These are phyloP conservation scores for Gymnosoma rotundatum DNA, from an alignment of 2,888 invertebrate genomes.

Conservation along the genomic window DNA sequence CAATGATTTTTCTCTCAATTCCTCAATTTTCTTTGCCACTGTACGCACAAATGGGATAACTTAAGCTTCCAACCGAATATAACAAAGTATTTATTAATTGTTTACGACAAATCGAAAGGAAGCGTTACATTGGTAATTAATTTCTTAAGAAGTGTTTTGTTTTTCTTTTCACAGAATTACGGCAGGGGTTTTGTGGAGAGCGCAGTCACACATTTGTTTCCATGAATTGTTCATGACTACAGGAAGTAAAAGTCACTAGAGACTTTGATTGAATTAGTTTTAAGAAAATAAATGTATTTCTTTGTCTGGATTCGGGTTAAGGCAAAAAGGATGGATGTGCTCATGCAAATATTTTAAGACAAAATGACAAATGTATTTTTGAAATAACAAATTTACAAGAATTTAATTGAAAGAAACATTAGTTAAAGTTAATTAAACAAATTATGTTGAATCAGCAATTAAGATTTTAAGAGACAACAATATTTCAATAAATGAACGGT, in stretches of 20 bases:
- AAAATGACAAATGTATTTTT: conserved; percentile 63
- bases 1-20: not conserved
- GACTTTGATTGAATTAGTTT: conserved; percentile 68
- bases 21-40: not conserved
- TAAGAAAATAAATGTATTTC: conserved; percentile 62
- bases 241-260: conserved; percentile 61
- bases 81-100: conserved; percentile 69
- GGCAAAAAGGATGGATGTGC: not conserved
- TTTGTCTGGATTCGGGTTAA: conserved; percentile 30
- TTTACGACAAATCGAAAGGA: conserved; percentile 70
- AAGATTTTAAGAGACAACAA: conserved; percentile 15
- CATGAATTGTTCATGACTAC: not conserved
- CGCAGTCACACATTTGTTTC: conserved; percentile 10
- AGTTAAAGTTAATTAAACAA: conserved; percentile 67
- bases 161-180: conserved; percentile 7
- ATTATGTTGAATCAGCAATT: conserved; percentile 52
- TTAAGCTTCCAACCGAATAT: conserved; percentile 23
- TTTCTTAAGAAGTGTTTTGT: conserved; percentile 56
- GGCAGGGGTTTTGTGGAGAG: conserved; percentile 13
- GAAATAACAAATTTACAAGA: conserved; percentile 41
- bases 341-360: conserved; percentile 12
- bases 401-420: conserved; percentile 64
- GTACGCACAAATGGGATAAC: not conserved
- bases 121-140: conserved; percentile 70
- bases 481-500: not conserved